Conservation (phyloP, 2,888 invertebrate genomes). For the Chloroclysta siterata region DNA sequence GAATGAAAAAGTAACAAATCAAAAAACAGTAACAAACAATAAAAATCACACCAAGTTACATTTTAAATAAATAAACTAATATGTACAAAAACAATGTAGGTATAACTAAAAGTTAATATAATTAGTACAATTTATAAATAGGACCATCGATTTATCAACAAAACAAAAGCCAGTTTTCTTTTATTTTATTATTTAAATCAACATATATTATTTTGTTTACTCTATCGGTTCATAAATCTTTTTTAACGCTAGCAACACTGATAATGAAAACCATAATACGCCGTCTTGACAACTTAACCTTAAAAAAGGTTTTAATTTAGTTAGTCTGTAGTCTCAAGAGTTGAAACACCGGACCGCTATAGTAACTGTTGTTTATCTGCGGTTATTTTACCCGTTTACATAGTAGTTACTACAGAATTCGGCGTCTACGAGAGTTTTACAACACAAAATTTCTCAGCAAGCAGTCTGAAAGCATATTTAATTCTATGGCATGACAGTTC, state of each 20-base stretch:
- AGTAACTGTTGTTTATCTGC: not conserved
- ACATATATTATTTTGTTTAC: slow-evolving; percentile 19
- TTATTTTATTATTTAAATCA: slow-evolving; percentile 27
- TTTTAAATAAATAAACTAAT: slow-evolving; percentile 42
- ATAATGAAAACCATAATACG: not conserved
- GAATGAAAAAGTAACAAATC: slow-evolving; percentile 8
- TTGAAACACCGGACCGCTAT: not conserved
- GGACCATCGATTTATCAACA: slow-evolving; percentile 22
- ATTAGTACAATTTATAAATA: slow-evolving; percentile 32
- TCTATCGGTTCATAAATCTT: slow-evolving; percentile 10
- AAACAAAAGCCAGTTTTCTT: slow-evolving; percentile 17
- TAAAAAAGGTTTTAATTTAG: not conserved
- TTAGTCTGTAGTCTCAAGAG: not conserved
- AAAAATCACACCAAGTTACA: slow-evolving; percentile 24
- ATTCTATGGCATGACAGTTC: not conserved
- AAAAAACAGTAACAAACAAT: slow-evolving; percentile 19
- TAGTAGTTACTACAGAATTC: no score
- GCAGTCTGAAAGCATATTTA: not conserved
- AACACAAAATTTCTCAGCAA: not conserved
- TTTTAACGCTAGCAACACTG: slow-evolving; percentile 30
- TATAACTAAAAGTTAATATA: slow-evolving; percentile 42
- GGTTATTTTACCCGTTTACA: no score
- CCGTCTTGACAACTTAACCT: not conserved
- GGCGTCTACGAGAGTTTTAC: not conserved
- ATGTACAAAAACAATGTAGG: slow-evolving; percentile 41